Percentiles rank a stretch among this genome's conserved stretches.
These are phyloP conservation scores for Lydus trimaculatus DNA, from an alignment of 2,888 invertebrate genomes.

Conservation along the genomic window DNA sequence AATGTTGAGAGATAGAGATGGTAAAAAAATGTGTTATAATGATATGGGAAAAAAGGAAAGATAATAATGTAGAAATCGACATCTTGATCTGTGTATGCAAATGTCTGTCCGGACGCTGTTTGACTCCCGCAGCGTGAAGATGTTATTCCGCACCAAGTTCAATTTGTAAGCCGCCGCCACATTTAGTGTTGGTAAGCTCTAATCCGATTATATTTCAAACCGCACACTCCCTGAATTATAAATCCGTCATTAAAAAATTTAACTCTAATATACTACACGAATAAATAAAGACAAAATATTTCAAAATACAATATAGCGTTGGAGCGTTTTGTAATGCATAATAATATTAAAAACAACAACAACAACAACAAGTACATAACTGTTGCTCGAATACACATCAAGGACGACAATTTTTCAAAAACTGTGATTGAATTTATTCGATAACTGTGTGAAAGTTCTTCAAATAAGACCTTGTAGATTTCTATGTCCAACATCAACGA, in stretches of 20 bases:
- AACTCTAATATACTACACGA: conserved; percentile 33
- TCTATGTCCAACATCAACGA: too few relatives aligned
- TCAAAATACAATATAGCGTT: conserved; percentile 20
- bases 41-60: neutral
- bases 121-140: conserved; percentile 33
- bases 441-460: neutral
- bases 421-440: neutral
- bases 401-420: neutral
- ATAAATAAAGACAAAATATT: conserved; percentile 34
- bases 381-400: neutral
- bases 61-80: conserved; percentile 26
- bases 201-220: conserved; percentile 40
- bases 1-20: neutral
- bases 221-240: conserved; percentile 42
- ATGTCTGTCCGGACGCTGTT: conserved; percentile 24
- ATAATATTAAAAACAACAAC: neutral
- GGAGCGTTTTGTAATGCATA: neutral
- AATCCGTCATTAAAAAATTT: conserved; percentile 36
- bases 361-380: neutral
- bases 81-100: conserved; percentile 34
- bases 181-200: conserved; percentile 36
- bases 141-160: conserved; percentile 36
- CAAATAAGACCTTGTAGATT: neutral
- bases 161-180: conserved; percentile 38
- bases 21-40: neutral